A percentile compares a stretch with the other conserved stretches of the same genome.
phyloP scores from a whole-genome alignment of 2,113 vertebrate genomes.

The Neopipo cinnamomea region DNA sequence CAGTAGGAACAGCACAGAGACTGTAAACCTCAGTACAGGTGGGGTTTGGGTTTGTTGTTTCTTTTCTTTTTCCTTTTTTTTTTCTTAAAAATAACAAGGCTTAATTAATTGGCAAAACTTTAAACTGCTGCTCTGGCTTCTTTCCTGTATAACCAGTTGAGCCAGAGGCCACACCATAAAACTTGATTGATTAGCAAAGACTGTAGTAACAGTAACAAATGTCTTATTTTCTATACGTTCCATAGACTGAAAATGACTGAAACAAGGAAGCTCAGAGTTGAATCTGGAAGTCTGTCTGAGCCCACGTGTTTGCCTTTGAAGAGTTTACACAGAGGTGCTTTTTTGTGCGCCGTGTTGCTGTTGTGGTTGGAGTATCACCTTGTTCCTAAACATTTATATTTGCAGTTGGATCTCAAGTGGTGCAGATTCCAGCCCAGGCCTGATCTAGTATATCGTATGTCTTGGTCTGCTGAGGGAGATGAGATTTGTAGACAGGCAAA shows the following conservation, averaged over 20 bases:
- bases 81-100: slow-evolving; percentile 51
- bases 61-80: background rate
- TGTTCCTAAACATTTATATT: background rate
- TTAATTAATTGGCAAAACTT: slow-evolving; percentile 60
- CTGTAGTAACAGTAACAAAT: slow-evolving; percentile 23
- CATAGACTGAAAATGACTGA: background rate
- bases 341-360: background rate
- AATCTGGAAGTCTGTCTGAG: background rate
- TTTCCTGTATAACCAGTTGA: slow-evolving; percentile 45
- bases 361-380: background rate
- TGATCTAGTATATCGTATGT: background rate
- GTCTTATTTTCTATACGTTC: background rate
- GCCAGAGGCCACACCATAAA: slow-evolving; percentile 61
- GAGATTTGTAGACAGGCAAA: background rate
- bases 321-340: background rate
- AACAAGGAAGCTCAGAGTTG: background rate
- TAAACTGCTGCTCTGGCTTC: slow-evolving; percentile 30
- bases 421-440: background rate
- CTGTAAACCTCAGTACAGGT: background rate
- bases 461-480: background rate
- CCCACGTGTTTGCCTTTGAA: background rate
- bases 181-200: slow-evolving; percentile 53
- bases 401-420: background rate
- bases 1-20: background rate
- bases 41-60: background rate